These are phyloP conservation scores for Cyclopterus lumpus DNA, from an alignment of 2,797 vertebrate genomes.

Conservation along the genomic window DNA sequence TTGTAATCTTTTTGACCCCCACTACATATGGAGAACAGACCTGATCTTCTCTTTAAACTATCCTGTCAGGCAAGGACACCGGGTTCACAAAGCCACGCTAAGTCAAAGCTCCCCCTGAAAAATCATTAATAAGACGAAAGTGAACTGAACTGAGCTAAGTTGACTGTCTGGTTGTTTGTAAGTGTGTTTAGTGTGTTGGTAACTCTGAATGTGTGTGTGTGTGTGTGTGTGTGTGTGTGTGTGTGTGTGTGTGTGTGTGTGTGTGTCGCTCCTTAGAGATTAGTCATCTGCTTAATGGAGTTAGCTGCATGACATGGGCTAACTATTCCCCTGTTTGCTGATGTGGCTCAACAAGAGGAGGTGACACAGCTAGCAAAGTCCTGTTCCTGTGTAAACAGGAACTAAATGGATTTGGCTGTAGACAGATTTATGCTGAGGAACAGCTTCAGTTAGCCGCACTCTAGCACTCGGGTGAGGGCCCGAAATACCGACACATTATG, in stretches of 20 bases:
- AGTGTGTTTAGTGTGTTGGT: not conserved
- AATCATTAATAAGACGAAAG: slow-evolving; percentile 16
- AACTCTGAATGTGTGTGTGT: slow-evolving; percentile 17
- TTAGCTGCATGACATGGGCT: slow-evolving; percentile 49
- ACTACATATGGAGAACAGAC: not conserved
- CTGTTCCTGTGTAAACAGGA: not conserved
- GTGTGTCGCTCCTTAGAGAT: slow-evolving; percentile 50
- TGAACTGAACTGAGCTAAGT: slow-evolving; percentile 19
- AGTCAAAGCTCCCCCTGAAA: slow-evolving; percentile 2
- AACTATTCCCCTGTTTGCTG: slow-evolving; percentile 23
- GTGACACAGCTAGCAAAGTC: not conserved
- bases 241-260: slow-evolving; percentile 7
- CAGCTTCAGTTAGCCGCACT: not conserved
- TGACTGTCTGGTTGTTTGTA: not conserved
- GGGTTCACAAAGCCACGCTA: not conserved
- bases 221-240: slow-evolving; percentile 14
- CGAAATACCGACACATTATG: not conserved
- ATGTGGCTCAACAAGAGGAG: not conserved
- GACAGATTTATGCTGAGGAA: not conserved
- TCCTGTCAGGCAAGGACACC: not conserved
- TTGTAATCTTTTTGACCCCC: slow-evolving; percentile 5
- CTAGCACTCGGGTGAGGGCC: too few species aligned
- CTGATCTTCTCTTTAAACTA: slow-evolving; percentile 4
- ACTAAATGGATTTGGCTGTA: not conserved
- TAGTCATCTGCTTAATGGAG: slow-evolving; percentile 67